A percentile compares a stretch with the other conserved stretches of the same genome.
Conservation (phyloP, 1,140 invertebrate species). For the Papilio polytes region DNA sequence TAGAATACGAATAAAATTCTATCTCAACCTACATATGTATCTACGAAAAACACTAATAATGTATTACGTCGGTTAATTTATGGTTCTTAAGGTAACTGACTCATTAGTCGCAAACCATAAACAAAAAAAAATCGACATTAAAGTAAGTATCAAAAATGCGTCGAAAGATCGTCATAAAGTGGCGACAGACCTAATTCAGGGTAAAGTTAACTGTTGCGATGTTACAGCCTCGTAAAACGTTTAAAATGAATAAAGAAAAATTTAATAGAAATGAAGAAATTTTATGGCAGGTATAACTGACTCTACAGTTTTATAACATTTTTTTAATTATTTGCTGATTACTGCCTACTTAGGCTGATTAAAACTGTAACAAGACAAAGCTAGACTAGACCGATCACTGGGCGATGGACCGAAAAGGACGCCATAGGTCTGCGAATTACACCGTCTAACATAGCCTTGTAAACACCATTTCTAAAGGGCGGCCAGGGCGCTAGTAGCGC, state of each 20-base stretch:
- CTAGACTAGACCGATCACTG: too few species aligned
- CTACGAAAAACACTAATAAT: not conserved
- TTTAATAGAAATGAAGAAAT: not conserved
- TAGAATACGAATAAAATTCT: too few species aligned
- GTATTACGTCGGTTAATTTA: not conserved
- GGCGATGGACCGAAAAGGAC: too few species aligned
- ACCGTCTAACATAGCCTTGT: too few species aligned
- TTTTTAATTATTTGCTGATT: too few species aligned
- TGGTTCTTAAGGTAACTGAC: not conserved
- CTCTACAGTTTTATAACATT: too few species aligned
- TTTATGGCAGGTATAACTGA: not conserved
- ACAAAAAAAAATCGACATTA: not conserved
- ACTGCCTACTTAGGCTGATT: too few species aligned
- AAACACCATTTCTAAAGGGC: too few species aligned
- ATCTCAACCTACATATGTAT: too few species aligned
- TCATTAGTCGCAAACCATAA: not conserved
- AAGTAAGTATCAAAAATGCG: not conserved
- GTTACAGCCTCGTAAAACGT: constrained; percentile 11
- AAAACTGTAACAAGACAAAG: too few species aligned
- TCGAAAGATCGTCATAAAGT: not conserved
- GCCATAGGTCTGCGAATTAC: too few species aligned
- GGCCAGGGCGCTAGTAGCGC: too few species aligned
- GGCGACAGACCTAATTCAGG: not conserved
- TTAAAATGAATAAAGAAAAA: constrained; percentile 5
- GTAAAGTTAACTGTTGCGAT: constrained; percentile 7